Percentiles rank a stretch among this genome's conserved stretches.
Evolutionary conservation across 2,888 invertebrate genomes (phyloP).

Genomic region (Lycia hirtaria): DNA sequence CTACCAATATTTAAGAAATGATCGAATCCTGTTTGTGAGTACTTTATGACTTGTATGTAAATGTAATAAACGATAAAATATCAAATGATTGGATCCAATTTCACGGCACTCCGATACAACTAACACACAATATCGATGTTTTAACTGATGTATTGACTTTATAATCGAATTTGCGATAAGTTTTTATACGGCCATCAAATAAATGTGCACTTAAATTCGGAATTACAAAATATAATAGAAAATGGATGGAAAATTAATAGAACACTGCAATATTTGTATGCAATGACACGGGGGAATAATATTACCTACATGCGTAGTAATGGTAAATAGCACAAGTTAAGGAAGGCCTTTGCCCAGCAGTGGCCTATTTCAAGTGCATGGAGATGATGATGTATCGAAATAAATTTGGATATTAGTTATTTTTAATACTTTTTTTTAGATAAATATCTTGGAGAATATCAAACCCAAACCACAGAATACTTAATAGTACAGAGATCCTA

Average conservation of each 20-base stretch:
- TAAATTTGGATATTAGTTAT: too few species aligned
- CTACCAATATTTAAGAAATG: slow-evolving; percentile 2
- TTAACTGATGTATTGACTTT: slow-evolving; percentile 54
- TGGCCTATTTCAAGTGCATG: too few species aligned
- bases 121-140: slow-evolving; percentile 52
- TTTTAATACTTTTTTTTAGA: too few species aligned
- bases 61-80: slow-evolving; percentile 51
- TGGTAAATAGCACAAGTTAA: too few species aligned
- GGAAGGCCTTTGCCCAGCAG: too few species aligned
- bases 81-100: slow-evolving; percentile 50
- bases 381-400: too few species aligned
- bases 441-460: too few species aligned
- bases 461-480: too few species aligned
- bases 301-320: background rate
- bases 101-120: slow-evolving; percentile 53
- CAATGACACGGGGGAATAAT: background rate
- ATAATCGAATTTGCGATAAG: slow-evolving; percentile 54
- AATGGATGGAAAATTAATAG: slow-evolving; percentile 8
- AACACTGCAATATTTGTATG: background rate
- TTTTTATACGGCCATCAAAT: slow-evolving; percentile 29
- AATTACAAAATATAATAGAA: slow-evolving; percentile 4
- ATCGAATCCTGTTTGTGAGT: slow-evolving; percentile 3
- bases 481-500: too few species aligned
- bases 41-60: slow-evolving; percentile 35
- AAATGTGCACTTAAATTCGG: slow-evolving; percentile 16